Evolutionary conservation across 1,140 invertebrate species (phyloP).

Genomic region (Aphis gossypii): DNA sequence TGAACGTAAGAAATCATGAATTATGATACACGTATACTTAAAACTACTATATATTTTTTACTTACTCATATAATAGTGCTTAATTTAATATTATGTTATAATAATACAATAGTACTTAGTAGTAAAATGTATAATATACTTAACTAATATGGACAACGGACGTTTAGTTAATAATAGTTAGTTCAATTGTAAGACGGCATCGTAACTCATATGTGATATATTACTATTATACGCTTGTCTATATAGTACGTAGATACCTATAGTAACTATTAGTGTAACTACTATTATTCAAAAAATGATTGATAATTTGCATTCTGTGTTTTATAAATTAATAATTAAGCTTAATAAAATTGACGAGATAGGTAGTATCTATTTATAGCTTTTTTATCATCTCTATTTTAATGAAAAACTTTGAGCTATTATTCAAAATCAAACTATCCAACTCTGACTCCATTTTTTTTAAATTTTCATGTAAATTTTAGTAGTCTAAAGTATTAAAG

Average conservation of each 20-base stretch:
- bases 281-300: neutral
- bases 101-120: too few species aligned
- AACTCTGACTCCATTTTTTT: neutral
- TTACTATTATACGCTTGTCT: neutral
- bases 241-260: neutral
- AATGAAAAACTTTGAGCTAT: neutral
- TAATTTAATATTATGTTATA: too few species aligned
- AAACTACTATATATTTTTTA: neutral
- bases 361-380: neutral
- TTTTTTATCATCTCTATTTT: neutral
- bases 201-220: too few species aligned
- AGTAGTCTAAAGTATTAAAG: neutral
- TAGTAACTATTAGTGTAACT: neutral
- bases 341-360: neutral
- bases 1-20: neutral
- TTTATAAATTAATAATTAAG: neutral
- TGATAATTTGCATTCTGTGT: neutral
- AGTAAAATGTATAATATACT: too few species aligned
- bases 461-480: neutral
- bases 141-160: too few species aligned
- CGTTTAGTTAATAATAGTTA: too few species aligned
- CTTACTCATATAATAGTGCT: neutral
- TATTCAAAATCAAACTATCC: neutral
- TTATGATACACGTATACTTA: neutral
- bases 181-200: too few species aligned